phyloP scores from a whole-genome alignment of 64 coral and sea anemone genomes.

The Montipora capricornis region DNA sequence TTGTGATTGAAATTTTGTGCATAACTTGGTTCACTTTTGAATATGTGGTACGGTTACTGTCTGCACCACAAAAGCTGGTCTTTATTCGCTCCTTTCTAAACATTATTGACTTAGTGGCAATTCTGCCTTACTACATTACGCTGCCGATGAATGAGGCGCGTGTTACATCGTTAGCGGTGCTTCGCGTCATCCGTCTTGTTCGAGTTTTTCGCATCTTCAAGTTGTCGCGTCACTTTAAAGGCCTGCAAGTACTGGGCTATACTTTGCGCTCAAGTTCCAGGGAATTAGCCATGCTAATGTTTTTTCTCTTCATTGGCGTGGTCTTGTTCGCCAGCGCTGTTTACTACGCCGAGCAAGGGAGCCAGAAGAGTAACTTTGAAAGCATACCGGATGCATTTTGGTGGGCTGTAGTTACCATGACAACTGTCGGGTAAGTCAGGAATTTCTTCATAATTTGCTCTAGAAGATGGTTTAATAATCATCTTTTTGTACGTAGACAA shows the following conservation, averaged over 20 bases:
- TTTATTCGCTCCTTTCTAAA: constrained; percentile 95
- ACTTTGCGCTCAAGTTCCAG: constrained; percentile 92
- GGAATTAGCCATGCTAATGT: constrained; percentile 96
- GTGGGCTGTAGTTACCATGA: constrained; percentile 99
- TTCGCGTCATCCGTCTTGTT: constrained; percentile 88
- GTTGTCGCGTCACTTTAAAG: constrained; percentile 95
- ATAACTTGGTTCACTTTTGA: constrained; percentile 97
- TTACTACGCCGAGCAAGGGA: constrained; percentile 89
- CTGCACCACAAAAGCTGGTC: constrained; percentile 85
- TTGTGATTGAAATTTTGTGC: constrained; percentile 84
- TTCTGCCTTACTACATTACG: constrained; percentile 96
- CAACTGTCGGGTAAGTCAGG: constrained; percentile 80
- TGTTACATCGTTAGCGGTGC: constrained; percentile 80
- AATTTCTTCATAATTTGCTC: background rate
- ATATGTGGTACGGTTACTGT: constrained; percentile 76
- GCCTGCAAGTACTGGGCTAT: constrained; percentile 92
- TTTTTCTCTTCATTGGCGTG: constrained; percentile 93
- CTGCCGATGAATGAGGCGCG: constrained; percentile 79
- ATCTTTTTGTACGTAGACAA: too few relatives aligned
- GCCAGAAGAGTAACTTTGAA: constrained; percentile 53
- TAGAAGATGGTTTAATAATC: too few relatives aligned
- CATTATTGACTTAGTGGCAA: constrained; percentile 93
- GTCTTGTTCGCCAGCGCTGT: constrained; percentile 15
- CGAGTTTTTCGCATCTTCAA: constrained; percentile 99
- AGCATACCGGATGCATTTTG: constrained; percentile 97